Percentiles rank a stretch among this genome's conserved stretches.
These are phyloP conservation scores for Baryphthengus martii DNA, from an alignment of 2,113 vertebrate genomes.

Conservation along the genomic window DNA sequence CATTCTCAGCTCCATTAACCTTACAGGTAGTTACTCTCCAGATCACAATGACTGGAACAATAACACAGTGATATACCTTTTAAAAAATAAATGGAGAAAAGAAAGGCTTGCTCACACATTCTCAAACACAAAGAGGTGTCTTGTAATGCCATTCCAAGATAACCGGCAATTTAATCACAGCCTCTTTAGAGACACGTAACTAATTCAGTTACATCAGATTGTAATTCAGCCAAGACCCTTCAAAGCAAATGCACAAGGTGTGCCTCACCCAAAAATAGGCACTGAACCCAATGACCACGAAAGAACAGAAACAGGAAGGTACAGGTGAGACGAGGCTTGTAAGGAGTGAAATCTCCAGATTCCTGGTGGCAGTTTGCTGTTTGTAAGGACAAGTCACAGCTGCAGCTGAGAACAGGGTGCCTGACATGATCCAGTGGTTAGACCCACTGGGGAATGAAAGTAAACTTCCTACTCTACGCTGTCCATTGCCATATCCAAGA, in stretches of 20 bases:
- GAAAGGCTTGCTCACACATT: background rate
- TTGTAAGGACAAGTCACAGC: background rate
- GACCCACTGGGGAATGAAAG: background rate
- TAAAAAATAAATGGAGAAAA: background rate
- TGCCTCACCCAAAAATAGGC: conserved; percentile 15
- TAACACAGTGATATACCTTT: background rate
- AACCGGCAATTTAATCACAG: conserved; percentile 17
- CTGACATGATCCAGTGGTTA: background rate
- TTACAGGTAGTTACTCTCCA: conserved; percentile 2
- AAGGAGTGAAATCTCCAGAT: background rate
- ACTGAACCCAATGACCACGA: background rate
- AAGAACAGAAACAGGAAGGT: background rate
- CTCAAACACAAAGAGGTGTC: background rate
- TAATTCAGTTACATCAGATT: background rate
- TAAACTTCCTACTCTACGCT: background rate
- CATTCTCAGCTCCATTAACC: background rate
- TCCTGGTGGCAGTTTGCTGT: background rate
- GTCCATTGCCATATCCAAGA: background rate
- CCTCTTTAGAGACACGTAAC: conserved; percentile 10
- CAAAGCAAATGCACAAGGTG: conserved; percentile 18
- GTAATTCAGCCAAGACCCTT: background rate
- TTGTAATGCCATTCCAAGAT: background rate
- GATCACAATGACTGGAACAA: background rate
- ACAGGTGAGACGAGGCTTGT: background rate
- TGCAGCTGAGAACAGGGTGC: background rate